Evolutionary conservation across 2,113 vertebrate species (phyloP), one percentile per base, ranked within the genome.

Genomic region (Tinamus guttatus): DNA sequence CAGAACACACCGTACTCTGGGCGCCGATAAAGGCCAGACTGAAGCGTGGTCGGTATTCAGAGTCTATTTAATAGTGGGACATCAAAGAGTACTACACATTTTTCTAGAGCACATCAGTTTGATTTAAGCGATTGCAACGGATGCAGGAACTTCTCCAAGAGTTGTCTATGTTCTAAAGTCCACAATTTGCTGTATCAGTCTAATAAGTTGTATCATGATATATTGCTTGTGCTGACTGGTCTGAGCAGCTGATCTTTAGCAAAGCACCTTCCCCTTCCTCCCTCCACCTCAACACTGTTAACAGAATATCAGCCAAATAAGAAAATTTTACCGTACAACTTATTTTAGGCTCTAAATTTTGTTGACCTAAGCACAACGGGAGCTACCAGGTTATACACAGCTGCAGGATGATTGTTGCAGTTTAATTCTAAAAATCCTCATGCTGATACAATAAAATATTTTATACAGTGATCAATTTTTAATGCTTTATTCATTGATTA

Each of bases 401-500:
- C 77, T 73, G 82, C 94, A 47, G 79, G 91, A 93, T 1, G 68
- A 94, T 69, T 76, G 96, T 47, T 97, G 89, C 90, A 8, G 56
- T 96, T 95, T 90, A 95, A 94, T 67, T 85, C 87, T 94, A 95
- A 94, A 94, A 93, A 25, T 96, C 89, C 86, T 91, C 96, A 97
- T 96, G 95, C 97, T 97, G 89, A 95, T 96, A 97, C 96, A 97
- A 98, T 97, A 97, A 98, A 98, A 63, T 97, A 96, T 96, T 97
- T 98, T 97, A 94, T 97, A 96, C 97, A 97, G 94, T n/a, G 7
- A 96, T 96, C 90, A 96, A 96, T 97, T 99, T 98, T 99, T 98
- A 98, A 99, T 98, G 98, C 98, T 99, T 99, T 99, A 99, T 99
- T 99, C 98, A 98, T 99, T 96, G 98, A 99, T 99, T 99, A 99